Percentiles rank a stretch among this genome's conserved stretches.
Evolutionary conservation across 2,113 vertebrate species (phyloP).

Genomic region (Pteronura brasiliensis): DNA sequence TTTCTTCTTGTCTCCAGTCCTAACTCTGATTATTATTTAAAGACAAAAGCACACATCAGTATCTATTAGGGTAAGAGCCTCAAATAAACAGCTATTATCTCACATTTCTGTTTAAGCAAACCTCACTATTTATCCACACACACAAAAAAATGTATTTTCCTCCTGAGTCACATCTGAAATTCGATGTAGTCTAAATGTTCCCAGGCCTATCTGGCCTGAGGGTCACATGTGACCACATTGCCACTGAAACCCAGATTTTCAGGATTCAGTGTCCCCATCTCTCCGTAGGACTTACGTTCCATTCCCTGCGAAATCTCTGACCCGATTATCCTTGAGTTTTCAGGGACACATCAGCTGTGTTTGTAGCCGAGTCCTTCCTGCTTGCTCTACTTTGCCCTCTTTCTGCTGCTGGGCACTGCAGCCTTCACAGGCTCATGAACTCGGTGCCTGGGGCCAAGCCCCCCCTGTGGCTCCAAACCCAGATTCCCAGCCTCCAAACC

Average conservation of each 20-base stretch:
- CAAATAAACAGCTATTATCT: not conserved
- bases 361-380: no score
- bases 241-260: not conserved
- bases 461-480: not conserved
- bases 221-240: not conserved
- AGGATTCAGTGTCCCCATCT: not conserved
- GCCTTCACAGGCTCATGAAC: not conserved
- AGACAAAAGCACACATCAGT: not conserved
- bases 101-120: conserved; percentile 17
- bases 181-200: not conserved
- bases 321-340: not conserved
- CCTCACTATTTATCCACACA: not conserved
- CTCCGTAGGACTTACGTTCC: not conserved
- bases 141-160: not conserved
- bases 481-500: not conserved
- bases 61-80: not conserved
- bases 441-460: not conserved
- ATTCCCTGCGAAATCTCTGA: not conserved
- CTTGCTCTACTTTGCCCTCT: not conserved
- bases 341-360: no score
- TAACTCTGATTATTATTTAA: not conserved
- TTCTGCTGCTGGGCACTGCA: accelerated
- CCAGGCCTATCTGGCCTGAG: not conserved
- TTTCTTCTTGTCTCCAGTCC: not conserved
- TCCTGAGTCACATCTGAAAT: not conserved